Evolutionary conservation across 2,113 vertebrate species (phyloP).

Genomic region (Lethenteron camtschaticum): DNA sequence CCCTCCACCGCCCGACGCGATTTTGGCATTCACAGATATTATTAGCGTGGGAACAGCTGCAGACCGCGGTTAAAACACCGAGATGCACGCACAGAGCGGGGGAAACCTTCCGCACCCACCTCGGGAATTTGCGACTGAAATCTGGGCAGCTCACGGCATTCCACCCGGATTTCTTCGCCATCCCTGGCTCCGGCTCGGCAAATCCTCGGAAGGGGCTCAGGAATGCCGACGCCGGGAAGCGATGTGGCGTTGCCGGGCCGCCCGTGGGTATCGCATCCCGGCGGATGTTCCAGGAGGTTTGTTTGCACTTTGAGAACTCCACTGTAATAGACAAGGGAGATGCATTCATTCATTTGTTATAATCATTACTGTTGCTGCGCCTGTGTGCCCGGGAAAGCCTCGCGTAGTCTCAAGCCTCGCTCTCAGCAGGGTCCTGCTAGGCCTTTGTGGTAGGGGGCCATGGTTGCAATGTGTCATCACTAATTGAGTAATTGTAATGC

Average conservation of each 20-base stretch:
- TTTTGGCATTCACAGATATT: too few species aligned
- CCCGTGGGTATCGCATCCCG: conserved; percentile 53
- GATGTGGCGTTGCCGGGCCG: conserved; percentile 20
- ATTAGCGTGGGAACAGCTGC: too few species aligned
- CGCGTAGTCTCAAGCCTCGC: too few species aligned
- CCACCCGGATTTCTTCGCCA: conserved; percentile 19
- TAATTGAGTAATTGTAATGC: too few species aligned
- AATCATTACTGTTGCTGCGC: too few species aligned
- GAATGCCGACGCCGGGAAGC: conserved; percentile 13
- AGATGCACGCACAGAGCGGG: too few species aligned
- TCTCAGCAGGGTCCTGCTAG: too few species aligned
- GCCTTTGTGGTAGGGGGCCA: too few species aligned
- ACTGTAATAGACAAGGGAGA: conserved; percentile 23
- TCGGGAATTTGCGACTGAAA: conserved; percentile 69
- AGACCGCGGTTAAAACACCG: too few species aligned
- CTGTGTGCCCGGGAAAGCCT: too few species aligned
- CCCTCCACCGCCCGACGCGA: too few species aligned
- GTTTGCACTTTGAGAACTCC: conserved; percentile 77
- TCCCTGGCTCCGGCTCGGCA: conserved; percentile 17
- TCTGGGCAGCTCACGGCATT: conserved; percentile 47
- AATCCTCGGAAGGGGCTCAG: conserved; percentile 14
- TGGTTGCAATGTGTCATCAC: too few species aligned
- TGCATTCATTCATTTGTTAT: not conserved
- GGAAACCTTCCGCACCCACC: conserved; percentile 20
- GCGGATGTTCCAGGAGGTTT: conserved; percentile 60